A percentile compares a stretch with the other conserved stretches of the same genome.
Conservation (phyloP, 2,888 invertebrate species). For the Aleiodes testaceus region DNA sequence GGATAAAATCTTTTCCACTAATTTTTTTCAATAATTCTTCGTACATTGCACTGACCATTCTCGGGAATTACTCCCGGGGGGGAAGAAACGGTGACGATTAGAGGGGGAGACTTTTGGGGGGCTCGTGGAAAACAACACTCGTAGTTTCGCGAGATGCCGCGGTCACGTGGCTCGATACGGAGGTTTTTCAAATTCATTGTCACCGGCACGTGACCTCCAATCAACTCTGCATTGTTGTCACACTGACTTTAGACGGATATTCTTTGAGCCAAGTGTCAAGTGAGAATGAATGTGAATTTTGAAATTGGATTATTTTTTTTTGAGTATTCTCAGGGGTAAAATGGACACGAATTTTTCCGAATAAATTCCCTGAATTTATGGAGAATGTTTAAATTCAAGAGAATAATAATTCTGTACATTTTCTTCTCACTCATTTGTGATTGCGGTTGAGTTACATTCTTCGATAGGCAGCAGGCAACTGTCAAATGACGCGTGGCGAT, state of each 20-base stretch:
- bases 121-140: slow-evolving; percentile 1
- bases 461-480: slow-evolving; percentile 48
- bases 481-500: slow-evolving; percentile 71
- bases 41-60: no score
- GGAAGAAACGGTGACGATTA: background rate
- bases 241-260: background rate
- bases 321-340: no score
- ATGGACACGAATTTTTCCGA: no score
- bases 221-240: slow-evolving; percentile 60
- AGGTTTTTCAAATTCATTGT: slow-evolving; percentile 47
- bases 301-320: no score
- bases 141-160: slow-evolving; percentile 32
- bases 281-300: slow-evolving; percentile 9
- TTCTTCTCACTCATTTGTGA: slow-evolving; percentile 5
- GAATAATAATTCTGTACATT: background rate
- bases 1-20: background rate
- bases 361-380: background rate
- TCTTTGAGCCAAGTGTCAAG: slow-evolving; percentile 1
- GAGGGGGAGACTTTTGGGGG: background rate
- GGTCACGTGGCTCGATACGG: slow-evolving; percentile 31
- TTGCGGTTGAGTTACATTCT: slow-evolving; percentile 18
- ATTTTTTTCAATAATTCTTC: no score
- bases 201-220: slow-evolving; percentile 69
- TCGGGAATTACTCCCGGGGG: background rate
- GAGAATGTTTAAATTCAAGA: background rate